Evolutionary conservation across 2,113 vertebrate genomes (phyloP).

Genomic region (Cyanoramphus novaezelandiae): DNA sequence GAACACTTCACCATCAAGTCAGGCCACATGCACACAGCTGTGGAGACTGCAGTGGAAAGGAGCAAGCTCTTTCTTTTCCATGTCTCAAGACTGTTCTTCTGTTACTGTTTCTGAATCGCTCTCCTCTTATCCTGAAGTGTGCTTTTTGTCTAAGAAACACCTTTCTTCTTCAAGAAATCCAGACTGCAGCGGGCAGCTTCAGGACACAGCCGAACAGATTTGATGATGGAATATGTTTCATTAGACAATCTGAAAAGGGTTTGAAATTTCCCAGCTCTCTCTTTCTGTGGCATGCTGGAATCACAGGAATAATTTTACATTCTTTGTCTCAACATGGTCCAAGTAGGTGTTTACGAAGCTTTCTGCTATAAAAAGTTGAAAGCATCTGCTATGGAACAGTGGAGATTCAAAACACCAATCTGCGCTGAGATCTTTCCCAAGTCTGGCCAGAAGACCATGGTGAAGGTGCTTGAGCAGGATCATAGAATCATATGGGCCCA

Average conservation of each 20-base stretch:
- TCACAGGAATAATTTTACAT: neutral
- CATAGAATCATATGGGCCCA: neutral
- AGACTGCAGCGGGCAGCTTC: neutral
- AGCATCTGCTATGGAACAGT: neutral
- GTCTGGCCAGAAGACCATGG: neutral
- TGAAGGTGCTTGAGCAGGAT: neutral
- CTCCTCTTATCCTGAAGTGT: neutral
- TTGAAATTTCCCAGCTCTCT: neutral
- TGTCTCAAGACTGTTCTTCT: neutral
- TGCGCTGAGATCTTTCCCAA: neutral
- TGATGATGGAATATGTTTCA: neutral
- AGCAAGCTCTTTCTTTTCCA: neutral
- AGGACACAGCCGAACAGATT: neutral
- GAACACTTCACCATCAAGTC: neutral
- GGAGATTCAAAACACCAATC: neutral
- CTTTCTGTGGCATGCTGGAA: neutral
- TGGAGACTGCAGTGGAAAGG: neutral
- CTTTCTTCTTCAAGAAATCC: neutral
- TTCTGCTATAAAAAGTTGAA: neutral
- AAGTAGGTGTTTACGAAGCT: neutral
- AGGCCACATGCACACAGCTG: fast-evolving
- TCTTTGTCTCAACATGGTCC: neutral
- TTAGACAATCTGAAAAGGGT: neutral
- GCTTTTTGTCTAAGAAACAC: neutral
- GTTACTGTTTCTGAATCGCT: neutral